phyloP scores from a whole-genome alignment of 2,888 invertebrate genomes.

The Tenthredo distinguenda region DNA sequence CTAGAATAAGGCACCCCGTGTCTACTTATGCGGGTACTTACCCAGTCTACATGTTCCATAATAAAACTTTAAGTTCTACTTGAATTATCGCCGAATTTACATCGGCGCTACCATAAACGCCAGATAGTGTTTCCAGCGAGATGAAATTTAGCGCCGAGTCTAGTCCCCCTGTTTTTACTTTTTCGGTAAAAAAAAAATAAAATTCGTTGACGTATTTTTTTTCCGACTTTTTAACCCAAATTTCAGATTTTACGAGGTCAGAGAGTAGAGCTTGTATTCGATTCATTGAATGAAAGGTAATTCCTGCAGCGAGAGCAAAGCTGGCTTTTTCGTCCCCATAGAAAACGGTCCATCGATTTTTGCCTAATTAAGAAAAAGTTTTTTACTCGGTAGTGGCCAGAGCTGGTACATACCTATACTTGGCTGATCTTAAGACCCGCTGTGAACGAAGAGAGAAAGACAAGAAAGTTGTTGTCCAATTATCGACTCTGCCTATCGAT shows the following conservation, averaged over 20 bases:
- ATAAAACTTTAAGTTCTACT: background rate
- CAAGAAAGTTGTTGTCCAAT: conserved; percentile 42
- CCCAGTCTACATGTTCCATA: background rate
- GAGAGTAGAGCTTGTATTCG: background rate
- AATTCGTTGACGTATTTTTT: background rate
- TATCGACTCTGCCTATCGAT: conserved; percentile 34
- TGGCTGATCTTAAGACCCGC: background rate
- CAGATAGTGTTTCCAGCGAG: background rate
- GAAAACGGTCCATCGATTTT: conserved; percentile 24
- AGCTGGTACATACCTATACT: background rate
- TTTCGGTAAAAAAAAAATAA: background rate
- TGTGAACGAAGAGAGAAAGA: background rate
- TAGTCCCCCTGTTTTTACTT: background rate
- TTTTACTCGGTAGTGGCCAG: background rate
- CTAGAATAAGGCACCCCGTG: background rate
- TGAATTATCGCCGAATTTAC: background rate
- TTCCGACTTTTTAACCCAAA: background rate
- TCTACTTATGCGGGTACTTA: conserved; percentile 13
- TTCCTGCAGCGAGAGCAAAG: background rate
- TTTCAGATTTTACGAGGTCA: background rate
- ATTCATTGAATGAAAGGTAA: background rate
- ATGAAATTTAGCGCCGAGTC: background rate
- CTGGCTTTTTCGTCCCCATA: background rate
- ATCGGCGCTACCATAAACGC: background rate
- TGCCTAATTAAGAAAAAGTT: conserved; percentile 11